Evolutionary conservation across 1,140 invertebrate species (phyloP), one percentile per base, ranked within the genome.

Genomic region (Acromyrmex echinatior): DNA sequence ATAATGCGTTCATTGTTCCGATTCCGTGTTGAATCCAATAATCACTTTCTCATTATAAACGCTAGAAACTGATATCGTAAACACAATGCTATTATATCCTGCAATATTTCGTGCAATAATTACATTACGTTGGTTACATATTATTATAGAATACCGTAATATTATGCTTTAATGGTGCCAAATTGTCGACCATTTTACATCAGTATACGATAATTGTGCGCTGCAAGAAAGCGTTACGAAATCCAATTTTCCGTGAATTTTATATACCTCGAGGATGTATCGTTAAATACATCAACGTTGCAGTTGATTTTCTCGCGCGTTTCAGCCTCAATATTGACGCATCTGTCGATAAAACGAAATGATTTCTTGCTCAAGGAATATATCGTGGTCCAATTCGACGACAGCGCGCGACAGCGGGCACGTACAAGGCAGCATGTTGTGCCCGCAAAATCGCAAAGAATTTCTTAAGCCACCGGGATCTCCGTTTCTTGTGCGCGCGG

Each of bases 331-430:
- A 56, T 39, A 53, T 49, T n/a, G 66, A 73, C 51, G 31, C 53
- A 18, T 21, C 18, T 60, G 53, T 74, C 68, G 28, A 82, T 62
- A 74, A 73, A 49, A 51, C 25, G 25, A 74, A 74, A 74, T 84
- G 56, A 84, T 76, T 84, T 84, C 70, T 76, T 49, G 68, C 53
- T 12, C 79, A 31, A 35, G 68, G 66, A 71, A 82, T 70, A 70
- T 39, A 53, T 80, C 68, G 21, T 25, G n/a, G 25, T 74, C 56
- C 35, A 74, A 82, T 74, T 74, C 18, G 45, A 58, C 60, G 74
- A 62, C 56, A n/a, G 70, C 31, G 56, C 56, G 58, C 60, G 77
- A 79, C 10, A 62, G 62, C 49, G 51, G 4, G 65, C 78, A 81
- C 63, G 78, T 81, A 81, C 49, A 65, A 28, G 9, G 35, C 35